Evolutionary conservation across 2,888 invertebrate species (phyloP), one percentile per base, ranked within the genome.

Genomic region (Plebejus anna): DNA sequence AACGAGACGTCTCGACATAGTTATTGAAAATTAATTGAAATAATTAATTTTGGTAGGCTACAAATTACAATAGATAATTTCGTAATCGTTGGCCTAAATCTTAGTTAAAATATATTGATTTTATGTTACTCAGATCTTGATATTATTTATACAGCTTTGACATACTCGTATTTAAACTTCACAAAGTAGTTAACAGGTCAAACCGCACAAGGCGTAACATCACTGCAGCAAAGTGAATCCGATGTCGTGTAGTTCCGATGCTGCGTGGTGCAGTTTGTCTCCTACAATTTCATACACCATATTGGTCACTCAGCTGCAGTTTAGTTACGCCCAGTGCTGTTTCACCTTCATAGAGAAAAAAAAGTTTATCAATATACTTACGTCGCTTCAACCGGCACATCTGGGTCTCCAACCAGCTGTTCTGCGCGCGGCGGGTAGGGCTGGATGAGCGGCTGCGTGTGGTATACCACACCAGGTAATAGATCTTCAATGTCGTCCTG

Each of bases 351-450:
- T 22, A 59, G 22, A 51, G 51, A 16, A 55, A 16, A 1, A 55
- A 55, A 55, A 55, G 47, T 55, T 51, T 0, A 55, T 55, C 4
- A 55, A 55, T 55, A 55, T 55, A 95, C 96, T 96, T 95, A 97
- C 97, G 96, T 96, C 85, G 97, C 96, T 87, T 97, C 96, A 0
- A 96, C 96, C 0, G 97, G 96, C 2, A 96, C 95, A 75, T 96
- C 95, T 28, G 96, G 96, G 80, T 96, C 96, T 0, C 96, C 96
- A 71, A 96, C 95, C 22, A 97, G 94, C 79, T 95, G 94, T 85
- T 96, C 96, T 0, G 96, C 96, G 1, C 95, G 94, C 16, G 95
- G 95, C 4, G 96, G 96, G 82, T 96, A 96, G 0, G 95, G 95
- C 81, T 96, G 96, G 80, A 96, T 95, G 77, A 96, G 88, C 0